Conservation (phyloP, 2,888 invertebrate species). For the Cryptocephalus primarius region DNA sequence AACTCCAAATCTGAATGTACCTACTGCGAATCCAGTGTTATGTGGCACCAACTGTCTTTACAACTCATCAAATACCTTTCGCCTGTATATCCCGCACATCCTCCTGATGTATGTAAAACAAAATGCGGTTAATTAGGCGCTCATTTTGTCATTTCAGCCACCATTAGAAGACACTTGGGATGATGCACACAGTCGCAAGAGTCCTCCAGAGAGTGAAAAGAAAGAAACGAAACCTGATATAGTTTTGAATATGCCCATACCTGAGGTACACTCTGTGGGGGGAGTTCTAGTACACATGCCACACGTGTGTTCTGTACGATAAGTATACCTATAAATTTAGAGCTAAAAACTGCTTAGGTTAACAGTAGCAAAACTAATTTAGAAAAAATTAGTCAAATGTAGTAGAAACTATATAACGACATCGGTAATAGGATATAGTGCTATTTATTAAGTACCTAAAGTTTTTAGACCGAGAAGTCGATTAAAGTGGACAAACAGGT, state of each 20-base stretch:
- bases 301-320: conserved; percentile 64
- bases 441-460: too few species aligned
- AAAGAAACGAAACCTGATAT: conserved; percentile 54
- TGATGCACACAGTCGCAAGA: conserved; percentile 54
- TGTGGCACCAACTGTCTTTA: conserved; percentile 88
- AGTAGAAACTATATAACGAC: too few species aligned
- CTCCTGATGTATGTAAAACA: conserved; percentile 55
- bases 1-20: conserved; percentile 63
- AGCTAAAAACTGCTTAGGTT: conserved; percentile 7
- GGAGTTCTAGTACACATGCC: conserved; percentile 88
- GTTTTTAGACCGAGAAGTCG: too few species aligned
- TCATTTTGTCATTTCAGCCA: conserved; percentile 35
- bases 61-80: conserved; percentile 70
- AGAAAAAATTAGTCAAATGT: neutral
- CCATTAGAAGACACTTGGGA: conserved; percentile 59
- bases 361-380: conserved; percentile 10
- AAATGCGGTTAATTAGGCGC: neutral
- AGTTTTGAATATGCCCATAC: conserved; percentile 51
- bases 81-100: conserved; percentile 60
- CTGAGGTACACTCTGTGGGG: conserved; percentile 68
- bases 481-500: too few species aligned
- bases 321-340: conserved; percentile 14
- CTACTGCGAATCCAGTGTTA: conserved; percentile 85
- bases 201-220: conserved; percentile 60
- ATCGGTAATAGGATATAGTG: too few species aligned